Percentiles rank a stretch among this genome's conserved stretches.
These are phyloP conservation scores for Leptothorax acervorum DNA, from an alignment of 2,888 invertebrate genomes.

Conservation along the genomic window DNA sequence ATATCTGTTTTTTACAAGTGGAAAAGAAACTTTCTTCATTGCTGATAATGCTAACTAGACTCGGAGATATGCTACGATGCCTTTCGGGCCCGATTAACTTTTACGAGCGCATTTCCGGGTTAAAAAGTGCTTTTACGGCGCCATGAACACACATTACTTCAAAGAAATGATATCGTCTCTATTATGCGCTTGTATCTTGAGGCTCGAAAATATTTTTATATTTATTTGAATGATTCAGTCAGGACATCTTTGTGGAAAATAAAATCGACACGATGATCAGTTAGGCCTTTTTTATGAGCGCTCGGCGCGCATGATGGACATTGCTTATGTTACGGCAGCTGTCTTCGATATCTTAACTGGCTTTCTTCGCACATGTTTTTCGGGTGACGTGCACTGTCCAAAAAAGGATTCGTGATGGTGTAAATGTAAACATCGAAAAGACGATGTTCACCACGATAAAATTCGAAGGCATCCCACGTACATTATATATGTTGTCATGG, in stretches of 20 bases:
- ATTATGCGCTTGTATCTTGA: not conserved
- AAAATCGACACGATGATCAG: slow-evolving; percentile 12
- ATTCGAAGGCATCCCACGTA: not conserved
- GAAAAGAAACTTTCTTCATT: slow-evolving; percentile 19
- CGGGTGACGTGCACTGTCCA: slow-evolving; percentile 49
- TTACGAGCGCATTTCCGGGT: slow-evolving; percentile 2
- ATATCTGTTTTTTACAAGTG: slow-evolving; percentile 45
- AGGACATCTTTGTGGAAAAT: not conserved
- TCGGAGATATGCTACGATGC: slow-evolving; percentile 43
- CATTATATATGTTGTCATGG: not conserved
- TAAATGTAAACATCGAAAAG: slow-evolving; percentile 57
- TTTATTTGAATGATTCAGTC: slow-evolving; percentile 10
- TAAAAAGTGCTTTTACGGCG: slow-evolving; percentile 5
- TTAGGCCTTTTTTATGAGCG: slow-evolving; percentile 2
- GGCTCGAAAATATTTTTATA: not conserved
- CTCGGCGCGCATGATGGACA: slow-evolving; percentile 6
- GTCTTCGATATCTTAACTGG: slow-evolving; percentile 66
- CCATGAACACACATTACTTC: not conserved
- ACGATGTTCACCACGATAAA: slow-evolving; percentile 26
- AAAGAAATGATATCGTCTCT: not conserved
- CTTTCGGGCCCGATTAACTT: slow-evolving; percentile 51
- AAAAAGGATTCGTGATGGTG: slow-evolving; percentile 62
- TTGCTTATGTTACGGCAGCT: slow-evolving; percentile 68
- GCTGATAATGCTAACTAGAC: slow-evolving; percentile 74
- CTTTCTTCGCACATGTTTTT: slow-evolving; percentile 59